Base-by-base conservation (phyloP, 1,140 invertebrate species). In the Hylaeus anthracinus region DNA sequence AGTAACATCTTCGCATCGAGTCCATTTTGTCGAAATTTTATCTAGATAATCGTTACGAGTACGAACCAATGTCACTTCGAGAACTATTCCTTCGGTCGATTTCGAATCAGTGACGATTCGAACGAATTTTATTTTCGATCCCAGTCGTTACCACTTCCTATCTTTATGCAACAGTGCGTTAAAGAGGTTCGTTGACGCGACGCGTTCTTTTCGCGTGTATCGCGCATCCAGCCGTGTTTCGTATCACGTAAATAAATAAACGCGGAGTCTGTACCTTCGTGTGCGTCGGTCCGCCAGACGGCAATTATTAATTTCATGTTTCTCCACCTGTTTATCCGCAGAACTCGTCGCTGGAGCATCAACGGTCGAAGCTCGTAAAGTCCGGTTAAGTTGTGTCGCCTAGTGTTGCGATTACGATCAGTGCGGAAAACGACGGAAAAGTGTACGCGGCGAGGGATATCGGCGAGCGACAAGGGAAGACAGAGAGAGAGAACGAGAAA, bases 321-420 rank as follows among this genome's bases (percentile, higher is more conserved):
- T 71, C 60, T 72, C 63, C 65, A 10, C 82, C 60, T 81, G 41
- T 26, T 85, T 84, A 85, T 65, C 72, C n/a, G 55, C 72, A 86
- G 84, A 86, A 66, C 82, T 83, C 84, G 67, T 73, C 77, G 74
- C 80, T 70, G 75, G 58, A 74, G 15, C 81, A 72, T 71, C 56
- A 70, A 39, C 48, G 56, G 26, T 51, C 73, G 63, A 69, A 74
- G 72, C 83, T 77, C 51, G 26, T 51, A 61, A 63, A 58, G 15
- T 85, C 60, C 5, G 66, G 58, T 64, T 61, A 58, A 60, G n/a
- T 74, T 56, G 63, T 70, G 84, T 83, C 37, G 43, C 75, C 48
- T 26, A 63, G 82, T 84, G 82, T 82, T 41, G 37, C 39, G 53
- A 72, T 72, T 64, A 75, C 73, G 73, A 61, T 67, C 67, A 56